Evolutionary conservation across 2,888 invertebrate genomes (phyloP).

Genomic region (Epicampocera succincta): DNA sequence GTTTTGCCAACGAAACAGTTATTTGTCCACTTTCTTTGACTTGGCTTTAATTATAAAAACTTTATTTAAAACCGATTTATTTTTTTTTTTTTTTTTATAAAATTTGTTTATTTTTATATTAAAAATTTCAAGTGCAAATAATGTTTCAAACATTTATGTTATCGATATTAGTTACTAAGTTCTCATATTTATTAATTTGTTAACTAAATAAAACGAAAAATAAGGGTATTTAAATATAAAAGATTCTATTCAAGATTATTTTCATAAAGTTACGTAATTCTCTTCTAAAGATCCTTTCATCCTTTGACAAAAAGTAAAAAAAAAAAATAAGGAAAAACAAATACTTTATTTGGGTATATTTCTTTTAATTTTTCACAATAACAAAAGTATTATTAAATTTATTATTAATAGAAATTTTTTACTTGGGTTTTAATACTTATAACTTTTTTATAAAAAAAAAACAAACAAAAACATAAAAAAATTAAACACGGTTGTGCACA

Average conservation of each 20-base stretch:
- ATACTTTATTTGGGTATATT: not conserved
- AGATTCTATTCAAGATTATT: not conserved
- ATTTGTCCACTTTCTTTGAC: slow-evolving; percentile 15
- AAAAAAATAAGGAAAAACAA: not conserved
- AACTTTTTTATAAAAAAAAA: slow-evolving; percentile 9
- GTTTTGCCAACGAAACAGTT: no score
- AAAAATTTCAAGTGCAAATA: slow-evolving; percentile 70
- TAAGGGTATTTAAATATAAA: slow-evolving; percentile 3
- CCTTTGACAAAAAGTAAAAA: not conserved
- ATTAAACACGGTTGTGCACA: slow-evolving; percentile 58
- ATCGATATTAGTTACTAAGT: slow-evolving; percentile 67
- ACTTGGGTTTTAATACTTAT: slow-evolving; percentile 19
- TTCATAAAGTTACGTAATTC: no score
- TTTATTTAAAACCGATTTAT: slow-evolving; percentile 11
- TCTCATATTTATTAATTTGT: slow-evolving; percentile 66
- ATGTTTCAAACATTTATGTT: slow-evolving; percentile 70
- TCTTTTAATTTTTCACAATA: slow-evolving; percentile 34
- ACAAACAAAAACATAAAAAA: slow-evolving; percentile 18
- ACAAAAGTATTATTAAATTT: slow-evolving; percentile 63
- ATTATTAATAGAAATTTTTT: slow-evolving; percentile 6
- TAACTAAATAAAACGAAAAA: slow-evolving; percentile 24
- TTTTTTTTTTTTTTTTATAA: slow-evolving; percentile 48
- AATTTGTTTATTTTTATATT: slow-evolving; percentile 68
- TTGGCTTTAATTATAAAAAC: slow-evolving; percentile 29
- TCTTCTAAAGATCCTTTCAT: not conserved